Evolutionary conservation across 2,797 vertebrate species (phyloP), one percentile per base, ranked within the genome.

Genomic region (Neopelma chrysocephalum): DNA sequence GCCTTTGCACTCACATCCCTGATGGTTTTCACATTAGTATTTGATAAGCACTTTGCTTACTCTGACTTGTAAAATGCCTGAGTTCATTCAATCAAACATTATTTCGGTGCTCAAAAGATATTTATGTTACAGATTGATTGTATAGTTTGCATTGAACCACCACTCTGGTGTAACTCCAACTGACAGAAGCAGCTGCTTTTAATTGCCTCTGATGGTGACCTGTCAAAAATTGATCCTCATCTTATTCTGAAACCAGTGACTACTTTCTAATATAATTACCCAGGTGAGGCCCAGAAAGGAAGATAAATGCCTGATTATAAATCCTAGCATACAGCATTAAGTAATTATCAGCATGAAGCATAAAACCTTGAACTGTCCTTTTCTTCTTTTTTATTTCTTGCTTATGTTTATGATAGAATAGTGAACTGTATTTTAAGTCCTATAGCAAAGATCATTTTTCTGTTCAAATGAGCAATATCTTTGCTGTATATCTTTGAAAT

Each of bases 241-340:
- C 90, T 93, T 97, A 95, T 96, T 96, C 95, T 91, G 94, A 95
- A 98, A 89, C 96, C 76, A 96, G 96, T 89, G 93, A 96, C 87
- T 95, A 91, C 94, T 95, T 97, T 97, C 97, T 98, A 96, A 98
- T 98, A 96, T 97, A 98, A 98, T 98, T 98, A 98, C 97, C 95
- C 93, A 95, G 92, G 87, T 91, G 93, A 97, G 87, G 97, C 82
- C 94, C 96, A 96, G 96, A 97, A 95, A 97, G 94, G 95, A 82
- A 91, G 57, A 93, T 45, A 95, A 98, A 96, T 98, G 97, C 94
- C 78, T 71, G 75, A 94, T 95, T 95, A 96, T 97, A 97, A 97
- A 87, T 97, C 84, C 95, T 98, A 98, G 98, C 98, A 97, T 96
- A 88, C 89, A 96, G 93, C 97, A 98, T 98, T 6, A 14, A 75